A percentile compares a stretch with the other conserved stretches of the same genome.
These are phyloP conservation scores for Notospermus geniculatus DNA, from an alignment of 1,140 invertebrate species.

Conservation along the genomic window DNA sequence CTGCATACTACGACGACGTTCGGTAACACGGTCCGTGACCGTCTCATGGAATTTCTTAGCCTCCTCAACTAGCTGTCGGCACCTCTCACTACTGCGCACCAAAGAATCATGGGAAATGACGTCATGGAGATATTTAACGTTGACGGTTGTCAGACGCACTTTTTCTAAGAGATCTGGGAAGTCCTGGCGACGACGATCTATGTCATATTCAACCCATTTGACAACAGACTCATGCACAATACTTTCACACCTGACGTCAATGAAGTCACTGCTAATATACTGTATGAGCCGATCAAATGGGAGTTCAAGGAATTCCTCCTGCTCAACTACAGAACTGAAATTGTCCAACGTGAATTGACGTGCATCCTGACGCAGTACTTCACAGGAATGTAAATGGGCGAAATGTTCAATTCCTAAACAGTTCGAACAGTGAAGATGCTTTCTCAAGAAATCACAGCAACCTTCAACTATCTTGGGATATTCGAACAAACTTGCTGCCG, in stretches of 20 bases:
- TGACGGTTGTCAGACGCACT: constrained; percentile 45
- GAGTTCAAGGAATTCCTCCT: constrained; percentile 53
- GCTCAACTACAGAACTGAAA: constrained; percentile 50
- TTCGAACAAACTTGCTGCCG: constrained; percentile 55
- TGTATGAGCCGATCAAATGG: constrained; percentile 41
- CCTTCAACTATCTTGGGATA: constrained; percentile 54
- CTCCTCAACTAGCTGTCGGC: constrained; percentile 41
- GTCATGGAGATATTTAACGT: constrained; percentile 34
- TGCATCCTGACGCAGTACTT: constrained; percentile 46
- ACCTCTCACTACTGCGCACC: constrained; percentile 38
- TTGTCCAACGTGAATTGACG: constrained; percentile 51
- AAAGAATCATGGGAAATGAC: constrained; percentile 39
- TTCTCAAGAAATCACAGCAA: constrained; percentile 51
- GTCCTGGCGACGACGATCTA: constrained; percentile 42
- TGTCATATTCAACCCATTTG: constrained; percentile 53
- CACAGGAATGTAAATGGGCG: constrained; percentile 52
- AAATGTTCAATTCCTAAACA: constrained; percentile 56
- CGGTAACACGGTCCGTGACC: constrained; percentile 38
- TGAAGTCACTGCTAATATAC: constrained; percentile 49
- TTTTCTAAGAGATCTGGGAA: constrained; percentile 43
- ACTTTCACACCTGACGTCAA: constrained; percentile 54
- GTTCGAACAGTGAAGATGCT: constrained; percentile 55
- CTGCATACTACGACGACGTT: constrained; percentile 46
- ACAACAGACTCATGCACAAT: constrained; percentile 55
- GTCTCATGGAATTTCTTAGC: constrained; percentile 43